Base-by-base conservation (phyloP, 2,888 invertebrate species). In the Dolomedes plantarius region DNA sequence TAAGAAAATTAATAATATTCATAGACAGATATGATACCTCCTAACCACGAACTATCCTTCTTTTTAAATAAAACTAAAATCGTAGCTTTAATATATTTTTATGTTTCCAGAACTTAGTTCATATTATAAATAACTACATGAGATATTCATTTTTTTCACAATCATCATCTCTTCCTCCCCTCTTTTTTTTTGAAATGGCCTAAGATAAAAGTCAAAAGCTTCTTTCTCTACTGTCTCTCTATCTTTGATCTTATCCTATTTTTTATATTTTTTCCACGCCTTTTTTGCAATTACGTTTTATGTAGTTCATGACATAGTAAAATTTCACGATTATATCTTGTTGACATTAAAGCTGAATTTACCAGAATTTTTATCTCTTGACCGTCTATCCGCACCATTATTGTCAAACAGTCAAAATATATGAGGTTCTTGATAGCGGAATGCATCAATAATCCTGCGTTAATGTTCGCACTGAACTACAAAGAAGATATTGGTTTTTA, bases 121-220 rank as follows among this genome's bases (percentile, higher is more conserved):
- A n/a, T n/a, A n/a, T n/a, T n/a, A n/a, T n/a, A n/a, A n/a, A n/a
- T n/a, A n/a, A n/a, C n/a, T n/a, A n/a, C n/a, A n/a, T n/a, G n/a
- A n/a, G n/a, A n/a, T n/a, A n/a, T n/a, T n/a, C n/a, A n/a, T n/a
- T n/a, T n/a, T n/a, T n/a, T n/a, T n/a, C n/a, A n/a, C n/a, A n/a
- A n/a, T n/a, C n/a, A n/a, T n/a, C n/a, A n/a, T n/a, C n/a, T n/a
- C n/a, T n/a, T n/a, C n/a, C n/a, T n/a, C n/a, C 36, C 7, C 29
- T 32, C 31, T 68, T 64, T 67, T 78, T 62, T 74, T 74, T 50
- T 74, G 19, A 23, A 74, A 73, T 56, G 28, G 50, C 73, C 56
- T 80, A 36, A 36, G 36, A 36, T 36, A 36, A 36, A 36, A 16
- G 2, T 7, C n/a, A 46, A 2, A 46, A 46, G 16, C 16, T 46